phyloP scores from a whole-genome alignment of 2,888 invertebrate genomes.

The Hoplodrina blanda region DNA sequence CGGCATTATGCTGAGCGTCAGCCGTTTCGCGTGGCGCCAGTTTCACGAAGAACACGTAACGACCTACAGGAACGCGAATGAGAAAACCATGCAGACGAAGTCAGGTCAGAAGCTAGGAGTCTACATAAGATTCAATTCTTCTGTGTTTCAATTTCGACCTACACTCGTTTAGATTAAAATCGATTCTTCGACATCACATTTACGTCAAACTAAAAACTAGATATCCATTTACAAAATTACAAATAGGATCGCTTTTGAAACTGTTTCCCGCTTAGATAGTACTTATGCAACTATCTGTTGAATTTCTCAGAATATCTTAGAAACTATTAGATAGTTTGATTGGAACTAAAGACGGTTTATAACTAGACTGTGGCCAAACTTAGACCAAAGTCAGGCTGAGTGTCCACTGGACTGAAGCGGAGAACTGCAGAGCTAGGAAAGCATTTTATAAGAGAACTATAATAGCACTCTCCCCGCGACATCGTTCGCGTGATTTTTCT shows the following conservation, averaged over 20 bases:
- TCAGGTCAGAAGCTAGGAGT: too few species aligned
- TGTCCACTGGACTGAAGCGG: not conserved
- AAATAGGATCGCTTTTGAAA: constrained; percentile 24
- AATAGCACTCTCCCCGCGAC: too few species aligned
- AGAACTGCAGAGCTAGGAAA: not conserved
- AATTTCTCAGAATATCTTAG: constrained; percentile 46
- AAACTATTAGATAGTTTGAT: constrained; percentile 38
- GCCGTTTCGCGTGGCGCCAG: too few species aligned
- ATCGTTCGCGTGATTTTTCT: too few species aligned
- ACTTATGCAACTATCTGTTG: constrained; percentile 22
- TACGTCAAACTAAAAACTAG: not conserved
- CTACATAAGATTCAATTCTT: too few species aligned
- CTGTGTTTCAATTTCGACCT: too few species aligned
- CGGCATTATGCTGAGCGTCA: too few species aligned
- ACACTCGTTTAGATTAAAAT: too few species aligned
- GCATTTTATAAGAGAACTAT: not conserved
- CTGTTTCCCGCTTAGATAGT: constrained; percentile 29
- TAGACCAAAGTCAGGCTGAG: not conserved
- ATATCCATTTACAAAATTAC: not conserved
- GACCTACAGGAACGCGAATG: too few species aligned
- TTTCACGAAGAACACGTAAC: too few species aligned
- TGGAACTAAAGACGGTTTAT: constrained; percentile 3
- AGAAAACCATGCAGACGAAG: too few species aligned
- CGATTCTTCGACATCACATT: too few species aligned
- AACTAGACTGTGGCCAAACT: constrained; percentile 21